Conservation (phyloP, 2,888 invertebrate species). For the Andrena marginata region DNA sequence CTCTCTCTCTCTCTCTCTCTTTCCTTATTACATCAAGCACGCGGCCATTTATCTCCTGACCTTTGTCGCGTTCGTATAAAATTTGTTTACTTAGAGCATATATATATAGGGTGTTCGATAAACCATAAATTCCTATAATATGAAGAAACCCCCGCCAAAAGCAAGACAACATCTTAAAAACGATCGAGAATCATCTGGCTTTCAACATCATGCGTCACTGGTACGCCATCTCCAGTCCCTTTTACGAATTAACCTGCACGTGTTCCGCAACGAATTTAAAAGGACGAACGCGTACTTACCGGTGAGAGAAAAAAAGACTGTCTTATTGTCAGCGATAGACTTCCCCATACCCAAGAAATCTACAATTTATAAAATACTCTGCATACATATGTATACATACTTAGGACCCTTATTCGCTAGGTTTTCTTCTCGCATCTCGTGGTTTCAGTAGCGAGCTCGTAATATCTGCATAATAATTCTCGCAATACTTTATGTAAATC, state of each 20-base stretch:
- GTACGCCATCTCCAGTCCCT: not conserved
- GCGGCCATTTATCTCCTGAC: constrained; percentile 43
- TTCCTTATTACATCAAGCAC: constrained; percentile 61
- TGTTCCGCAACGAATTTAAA: constrained; percentile 32
- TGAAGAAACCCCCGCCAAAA: constrained; percentile 44
- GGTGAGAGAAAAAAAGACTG: constrained; percentile 25
- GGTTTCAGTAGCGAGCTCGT: constrained; percentile 46
- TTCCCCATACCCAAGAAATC: constrained; percentile 57
- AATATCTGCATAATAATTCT: constrained; percentile 46
- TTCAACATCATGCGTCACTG: not conserved
- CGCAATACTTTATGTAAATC: constrained; percentile 44
- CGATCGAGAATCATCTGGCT: not conserved
- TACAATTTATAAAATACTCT: constrained; percentile 57
- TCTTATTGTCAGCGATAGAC: constrained; percentile 59
- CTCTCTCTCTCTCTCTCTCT: not conserved
- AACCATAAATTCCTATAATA: constrained; percentile 53
- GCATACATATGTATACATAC: constrained; percentile 45
- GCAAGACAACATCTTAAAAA: constrained; percentile 34
- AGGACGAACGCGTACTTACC: constrained; percentile 16
- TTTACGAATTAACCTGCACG: not conserved
- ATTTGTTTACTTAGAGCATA: constrained; percentile 59
- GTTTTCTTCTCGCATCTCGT: constrained; percentile 39
- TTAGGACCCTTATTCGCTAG: constrained; percentile 66
- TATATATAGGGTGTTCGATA: constrained; percentile 50
- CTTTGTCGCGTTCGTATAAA: constrained; percentile 63